phyloP scores from a whole-genome alignment of 2,113 vertebrate species.

The Gymnocephalus cernua region DNA sequence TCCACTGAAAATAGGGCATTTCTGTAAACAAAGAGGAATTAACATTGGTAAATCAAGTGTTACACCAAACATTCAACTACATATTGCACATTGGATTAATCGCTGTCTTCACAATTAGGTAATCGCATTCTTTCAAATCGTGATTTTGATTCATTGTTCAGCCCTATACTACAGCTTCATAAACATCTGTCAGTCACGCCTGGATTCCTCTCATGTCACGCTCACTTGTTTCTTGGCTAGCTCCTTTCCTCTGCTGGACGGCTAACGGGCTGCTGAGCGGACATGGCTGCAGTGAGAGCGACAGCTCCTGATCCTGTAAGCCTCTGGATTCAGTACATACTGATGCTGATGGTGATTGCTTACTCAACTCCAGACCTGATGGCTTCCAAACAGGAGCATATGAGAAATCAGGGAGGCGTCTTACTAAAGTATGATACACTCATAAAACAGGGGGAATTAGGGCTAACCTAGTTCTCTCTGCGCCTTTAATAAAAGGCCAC shows the following conservation, averaged over 20 bases:
- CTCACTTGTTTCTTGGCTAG: not conserved
- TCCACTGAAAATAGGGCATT: too few species aligned
- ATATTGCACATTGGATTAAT: too few species aligned
- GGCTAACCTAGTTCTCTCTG: not conserved
- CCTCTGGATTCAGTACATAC: slow-evolving; percentile 4
- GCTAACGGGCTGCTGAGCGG: not conserved
- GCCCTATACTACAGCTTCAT: not conserved
- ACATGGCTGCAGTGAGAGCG: slow-evolving; percentile 16
- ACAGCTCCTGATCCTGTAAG: slow-evolving; percentile 10
- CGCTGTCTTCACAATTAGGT: too few species aligned
- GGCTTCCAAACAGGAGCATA: not conserved
- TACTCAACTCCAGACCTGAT: not conserved
- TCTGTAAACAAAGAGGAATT: too few species aligned
- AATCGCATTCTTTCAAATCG: too few species aligned
- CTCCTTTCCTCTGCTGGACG: slow-evolving; percentile 12
- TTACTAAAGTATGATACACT: too few species aligned
- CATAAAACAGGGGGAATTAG: too few species aligned
- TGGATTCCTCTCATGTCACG: not conserved
- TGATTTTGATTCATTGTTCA: too few species aligned
- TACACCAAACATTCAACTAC: too few species aligned
- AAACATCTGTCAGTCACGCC: not conserved
- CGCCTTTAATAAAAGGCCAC: not conserved
- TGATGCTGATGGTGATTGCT: not conserved
- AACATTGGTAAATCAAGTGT: too few species aligned
- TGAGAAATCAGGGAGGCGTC: too few species aligned